These are phyloP conservation scores for Hemitrygon akajei DNA, from an alignment of 2,797 vertebrate genomes.

Conservation along the genomic window DNA sequence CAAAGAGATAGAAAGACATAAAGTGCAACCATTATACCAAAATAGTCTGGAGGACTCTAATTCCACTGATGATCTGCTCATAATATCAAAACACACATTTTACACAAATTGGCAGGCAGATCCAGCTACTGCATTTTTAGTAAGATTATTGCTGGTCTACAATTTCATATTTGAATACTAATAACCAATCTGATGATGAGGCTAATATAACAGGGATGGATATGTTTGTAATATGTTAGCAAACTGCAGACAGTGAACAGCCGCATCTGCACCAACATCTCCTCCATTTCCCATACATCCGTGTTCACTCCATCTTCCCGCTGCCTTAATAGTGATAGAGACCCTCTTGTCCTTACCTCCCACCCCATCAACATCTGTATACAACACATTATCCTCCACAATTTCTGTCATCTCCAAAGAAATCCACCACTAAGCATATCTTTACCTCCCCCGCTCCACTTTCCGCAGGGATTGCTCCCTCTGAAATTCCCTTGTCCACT, in stretches of 20 bases:
- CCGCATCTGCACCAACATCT: no score
- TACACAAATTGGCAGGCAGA: not conserved
- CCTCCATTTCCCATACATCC: no score
- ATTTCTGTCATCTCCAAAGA: no score
- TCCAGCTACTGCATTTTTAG: not conserved
- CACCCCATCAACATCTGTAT: no score
- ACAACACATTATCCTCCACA: no score
- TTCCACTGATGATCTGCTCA: not conserved
- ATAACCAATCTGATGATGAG: not conserved
- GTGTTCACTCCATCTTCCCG: no score
- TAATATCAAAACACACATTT: not conserved
- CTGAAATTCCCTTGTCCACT: no score
- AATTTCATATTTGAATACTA: not conserved
- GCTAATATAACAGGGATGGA: not conserved
- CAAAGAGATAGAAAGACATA: not conserved
- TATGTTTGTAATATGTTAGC: not conserved
- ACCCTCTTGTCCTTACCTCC: no score
- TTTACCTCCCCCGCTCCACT: no score
- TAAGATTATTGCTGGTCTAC: not conserved
- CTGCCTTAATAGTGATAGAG: no score
- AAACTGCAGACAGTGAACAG: not conserved
- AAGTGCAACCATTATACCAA: not conserved
- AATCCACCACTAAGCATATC: no score
- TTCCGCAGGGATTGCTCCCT: no score
- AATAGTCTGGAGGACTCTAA: not conserved